Percentiles rank a stretch among this genome's conserved stretches.
Evolutionary conservation across 2,113 vertebrate species (phyloP).

Genomic region (Phyllostomus hastatus): DNA sequence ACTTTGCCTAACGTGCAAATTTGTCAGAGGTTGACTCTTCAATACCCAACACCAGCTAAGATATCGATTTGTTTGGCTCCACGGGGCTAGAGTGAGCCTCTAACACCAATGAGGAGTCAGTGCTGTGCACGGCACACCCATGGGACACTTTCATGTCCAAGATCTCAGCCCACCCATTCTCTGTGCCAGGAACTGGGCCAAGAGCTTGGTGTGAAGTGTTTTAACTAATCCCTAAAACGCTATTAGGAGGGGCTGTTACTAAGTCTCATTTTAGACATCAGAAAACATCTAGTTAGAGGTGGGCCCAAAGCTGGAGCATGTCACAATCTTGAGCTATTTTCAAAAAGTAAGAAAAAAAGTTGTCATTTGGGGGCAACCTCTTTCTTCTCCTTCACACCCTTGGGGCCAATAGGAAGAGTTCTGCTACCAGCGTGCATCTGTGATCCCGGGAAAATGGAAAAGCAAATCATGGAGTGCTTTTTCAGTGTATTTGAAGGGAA

Average conservation of each 20-base stretch:
- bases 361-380: background rate
- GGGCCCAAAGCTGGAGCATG: background rate
- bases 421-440: background rate
- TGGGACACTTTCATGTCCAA: background rate
- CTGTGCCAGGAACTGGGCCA: background rate
- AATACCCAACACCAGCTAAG: background rate
- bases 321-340: background rate
- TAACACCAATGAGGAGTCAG: background rate
- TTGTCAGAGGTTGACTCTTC: background rate
- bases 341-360: background rate
- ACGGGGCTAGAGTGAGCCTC: background rate
- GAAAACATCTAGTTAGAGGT: background rate
- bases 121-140: too few species aligned
- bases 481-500: background rate
- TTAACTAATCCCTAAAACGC: background rate
- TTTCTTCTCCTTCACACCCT: background rate
- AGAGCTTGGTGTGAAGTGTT: background rate
- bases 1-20: background rate
- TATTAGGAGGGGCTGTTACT: background rate
- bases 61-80: background rate
- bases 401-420: background rate
- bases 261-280: background rate
- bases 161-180: background rate
- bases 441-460: background rate
- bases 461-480: background rate